Evolutionary conservation across 2,797 vertebrate genomes (phyloP).

Genomic region (Urocyon cinereoargenteus): DNA sequence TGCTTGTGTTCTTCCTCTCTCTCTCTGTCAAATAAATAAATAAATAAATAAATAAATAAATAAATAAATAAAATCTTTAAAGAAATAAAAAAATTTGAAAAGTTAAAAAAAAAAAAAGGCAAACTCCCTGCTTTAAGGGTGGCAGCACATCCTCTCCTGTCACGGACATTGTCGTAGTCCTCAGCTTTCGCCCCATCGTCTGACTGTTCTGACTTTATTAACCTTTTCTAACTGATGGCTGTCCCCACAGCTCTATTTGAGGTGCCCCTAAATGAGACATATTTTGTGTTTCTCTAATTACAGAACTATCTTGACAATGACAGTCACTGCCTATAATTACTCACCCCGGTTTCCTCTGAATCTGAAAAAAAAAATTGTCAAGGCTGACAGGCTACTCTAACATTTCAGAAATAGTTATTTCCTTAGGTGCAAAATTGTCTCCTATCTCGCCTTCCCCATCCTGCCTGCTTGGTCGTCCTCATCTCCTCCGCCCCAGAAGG

Average conservation of each 20-base stretch:
- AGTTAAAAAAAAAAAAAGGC: not conserved
- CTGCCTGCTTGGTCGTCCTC: not conserved
- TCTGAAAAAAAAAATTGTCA: constrained; percentile 65
- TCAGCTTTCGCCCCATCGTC: not conserved
- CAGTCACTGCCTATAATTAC: constrained; percentile 79
- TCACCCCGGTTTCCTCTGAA: constrained; percentile 66
- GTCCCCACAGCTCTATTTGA: constrained; percentile 56
- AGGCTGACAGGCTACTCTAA: constrained; percentile 73
- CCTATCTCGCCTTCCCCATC: not conserved
- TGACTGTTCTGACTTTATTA: constrained; percentile 73
- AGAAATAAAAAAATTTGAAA: too few species aligned
- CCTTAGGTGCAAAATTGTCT: constrained; percentile 58
- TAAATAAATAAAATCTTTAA: too few species aligned
- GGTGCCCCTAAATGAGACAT: constrained; percentile 77
- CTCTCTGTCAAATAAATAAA: too few species aligned
- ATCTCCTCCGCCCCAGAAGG: not conserved
- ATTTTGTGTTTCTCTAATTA: constrained; percentile 82
- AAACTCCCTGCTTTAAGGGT: not conserved
- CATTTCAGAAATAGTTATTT: constrained; percentile 76
- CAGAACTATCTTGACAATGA: constrained; percentile 78
- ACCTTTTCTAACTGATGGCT: constrained; percentile 79
- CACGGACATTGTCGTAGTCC: not conserved
- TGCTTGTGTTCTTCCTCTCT: too few species aligned
- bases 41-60: too few species aligned
- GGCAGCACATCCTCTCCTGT: not conserved